These are phyloP conservation scores for Sarcophaga subvicina DNA, from an alignment of 2,888 invertebrate species.

Conservation along the genomic window DNA sequence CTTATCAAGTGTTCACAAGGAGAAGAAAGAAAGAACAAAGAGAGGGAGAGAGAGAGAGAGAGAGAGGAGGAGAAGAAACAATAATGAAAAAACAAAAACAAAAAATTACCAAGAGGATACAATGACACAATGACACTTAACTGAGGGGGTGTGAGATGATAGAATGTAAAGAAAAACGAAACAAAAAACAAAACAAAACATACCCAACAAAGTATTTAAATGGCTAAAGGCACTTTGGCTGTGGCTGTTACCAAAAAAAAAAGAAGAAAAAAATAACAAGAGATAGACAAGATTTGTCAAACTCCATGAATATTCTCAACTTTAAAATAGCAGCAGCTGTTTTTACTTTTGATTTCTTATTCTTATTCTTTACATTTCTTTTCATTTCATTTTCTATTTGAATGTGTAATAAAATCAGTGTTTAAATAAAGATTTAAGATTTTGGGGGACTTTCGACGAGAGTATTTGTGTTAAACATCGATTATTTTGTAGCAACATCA, in stretches of 20 bases:
- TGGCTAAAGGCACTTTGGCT: background rate
- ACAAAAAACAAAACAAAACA: too few species aligned
- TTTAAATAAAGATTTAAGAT: background rate
- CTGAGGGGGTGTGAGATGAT: background rate
- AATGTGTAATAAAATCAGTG: background rate
- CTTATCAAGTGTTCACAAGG: background rate
- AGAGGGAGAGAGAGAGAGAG: too few species aligned
- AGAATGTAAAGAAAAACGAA: background rate
- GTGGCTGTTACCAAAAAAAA: background rate
- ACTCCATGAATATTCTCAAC: background rate
- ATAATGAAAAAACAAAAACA: background rate
- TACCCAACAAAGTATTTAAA: background rate
- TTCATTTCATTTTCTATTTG: background rate
- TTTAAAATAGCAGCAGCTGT: background rate
- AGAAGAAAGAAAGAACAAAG: background rate
- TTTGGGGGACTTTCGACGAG: too few species aligned
- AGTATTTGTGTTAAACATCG: background rate
- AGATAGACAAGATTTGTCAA: background rate
- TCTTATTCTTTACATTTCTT: too few species aligned
- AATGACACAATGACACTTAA: background rate
- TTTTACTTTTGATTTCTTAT: background rate
- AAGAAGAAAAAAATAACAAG: background rate
- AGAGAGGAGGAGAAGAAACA: too few species aligned
- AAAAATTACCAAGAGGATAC: background rate
- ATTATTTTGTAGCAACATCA: background rate